Base-by-base conservation (phyloP, 2,888 invertebrate genomes). In the Stramonita haemastoma region DNA sequence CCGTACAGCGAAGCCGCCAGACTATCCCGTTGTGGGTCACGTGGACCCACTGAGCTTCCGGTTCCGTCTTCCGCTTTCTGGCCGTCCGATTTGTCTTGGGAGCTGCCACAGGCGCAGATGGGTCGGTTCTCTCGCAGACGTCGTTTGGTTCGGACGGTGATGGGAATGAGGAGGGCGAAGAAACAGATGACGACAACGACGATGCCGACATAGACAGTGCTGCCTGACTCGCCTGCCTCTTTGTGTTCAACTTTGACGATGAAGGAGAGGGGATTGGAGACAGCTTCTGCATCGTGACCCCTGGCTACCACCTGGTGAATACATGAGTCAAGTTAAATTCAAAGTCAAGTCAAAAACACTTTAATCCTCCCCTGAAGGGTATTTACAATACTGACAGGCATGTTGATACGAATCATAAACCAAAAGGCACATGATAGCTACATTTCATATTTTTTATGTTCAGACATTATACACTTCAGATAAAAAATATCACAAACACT, bases 201-300 rank as follows among this genome's bases (percentile, higher is more conserved):
- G 15, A 94, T 93, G 0, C 94, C 94, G 15, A 94, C 94, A 90
- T 93, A 94, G 15, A 94, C 91, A 79, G 93, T 93, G 0, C 93
- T 93, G 6, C 84, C 86, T 36, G 86, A 11, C 5, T 36, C 17
- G 29, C 36, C 70, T 36, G 87, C 34, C 66, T 88, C 17, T 81
- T 90, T 77, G 56, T 91, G 92, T 32, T 93, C 93, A 2, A 93
- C 90, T 36, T 91, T 90, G 29, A 94, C 91, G 36, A 93, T 91
- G 86, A 94, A 94, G 15, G 93, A 93, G 11, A 94, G 86, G 0
- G 94, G 93, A 88, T 93, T 93, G 17, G 94, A 93, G 0, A 94
- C 91, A 0, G 92, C 90, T 17, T 29, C 73, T 29, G 36, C 84
- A 1, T 70, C 36, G 13, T 87, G 13, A 22, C 70, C 11, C 17